Conservation (phyloP, 1,140 invertebrate genomes). For the Pseudoatta argentina region DNA sequence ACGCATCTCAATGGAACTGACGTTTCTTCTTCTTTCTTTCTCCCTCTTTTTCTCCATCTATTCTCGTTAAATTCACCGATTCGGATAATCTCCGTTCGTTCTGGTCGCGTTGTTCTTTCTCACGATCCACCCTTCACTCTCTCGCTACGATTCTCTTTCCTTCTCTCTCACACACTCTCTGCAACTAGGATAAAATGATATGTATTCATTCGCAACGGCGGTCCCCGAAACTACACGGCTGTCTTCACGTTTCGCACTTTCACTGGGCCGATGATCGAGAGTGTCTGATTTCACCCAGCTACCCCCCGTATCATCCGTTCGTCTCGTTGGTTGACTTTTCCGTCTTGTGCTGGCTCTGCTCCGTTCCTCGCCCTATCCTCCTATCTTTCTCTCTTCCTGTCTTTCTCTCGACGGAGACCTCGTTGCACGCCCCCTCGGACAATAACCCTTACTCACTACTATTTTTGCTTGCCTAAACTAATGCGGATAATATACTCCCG, state of each 20-base stretch:
- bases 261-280: conserved; percentile 15
- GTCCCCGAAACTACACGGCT: conserved; percentile 3
- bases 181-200: conserved; percentile 58
- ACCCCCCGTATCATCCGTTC: conserved; percentile 21
- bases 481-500: conserved; percentile 41
- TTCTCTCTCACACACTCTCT: neutral
- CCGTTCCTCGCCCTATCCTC: neutral
- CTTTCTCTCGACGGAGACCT: conserved; percentile 15
- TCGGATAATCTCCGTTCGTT: conserved; percentile 11
- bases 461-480: conserved; percentile 42
- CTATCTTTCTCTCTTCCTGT: neutral
- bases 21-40: neutral
- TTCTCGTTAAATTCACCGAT: neutral
- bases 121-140: neutral
- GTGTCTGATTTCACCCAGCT: conserved; percentile 31
- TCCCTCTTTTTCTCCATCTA: conserved; percentile 21
- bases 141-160: neutral
- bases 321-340: conserved; percentile 20
- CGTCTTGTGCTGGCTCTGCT: conserved; percentile 3
- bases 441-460: conserved; percentile 38
- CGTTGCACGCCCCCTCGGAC: conserved; percentile 39
- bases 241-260: conserved; percentile 15
- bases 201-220: conserved; percentile 55
- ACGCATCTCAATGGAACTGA: conserved; percentile 38
- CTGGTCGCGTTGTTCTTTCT: conserved; percentile 14